These are phyloP conservation scores for Myotis davidii DNA, from an alignment of 2,113 vertebrate species.

Conservation along the genomic window DNA sequence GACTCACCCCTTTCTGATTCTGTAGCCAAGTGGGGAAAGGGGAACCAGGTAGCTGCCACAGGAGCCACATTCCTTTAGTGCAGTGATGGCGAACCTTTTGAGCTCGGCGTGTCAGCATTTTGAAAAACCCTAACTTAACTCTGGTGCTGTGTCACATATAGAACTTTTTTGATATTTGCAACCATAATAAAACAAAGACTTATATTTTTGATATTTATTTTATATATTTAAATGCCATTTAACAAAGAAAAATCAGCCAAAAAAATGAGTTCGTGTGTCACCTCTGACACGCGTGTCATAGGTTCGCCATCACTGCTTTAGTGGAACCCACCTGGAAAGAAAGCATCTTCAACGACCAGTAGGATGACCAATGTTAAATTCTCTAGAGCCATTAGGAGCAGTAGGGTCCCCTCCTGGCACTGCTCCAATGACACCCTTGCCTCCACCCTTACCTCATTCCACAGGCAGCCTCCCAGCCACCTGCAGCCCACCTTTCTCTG, in stretches of 20 bases:
- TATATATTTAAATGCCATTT: too few species aligned
- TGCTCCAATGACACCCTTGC: accelerated
- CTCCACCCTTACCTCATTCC: not conserved
- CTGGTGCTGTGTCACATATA: too few species aligned
- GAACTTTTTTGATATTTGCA: too few species aligned
- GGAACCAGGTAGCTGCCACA: not conserved
- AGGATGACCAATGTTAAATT: not conserved
- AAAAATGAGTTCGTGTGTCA: too few species aligned
- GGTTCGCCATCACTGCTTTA: not conserved
- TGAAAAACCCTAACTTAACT: too few species aligned
- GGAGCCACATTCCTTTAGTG: not conserved
- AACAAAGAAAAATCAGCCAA: too few species aligned
- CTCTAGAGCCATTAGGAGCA: not conserved
- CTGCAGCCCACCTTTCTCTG: not conserved
- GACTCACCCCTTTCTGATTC: not conserved
- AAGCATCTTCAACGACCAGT: not conserved
- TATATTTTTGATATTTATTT: too few species aligned
- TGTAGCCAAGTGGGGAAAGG: not conserved
- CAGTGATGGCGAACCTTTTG: too few species aligned
- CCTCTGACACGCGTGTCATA: too few species aligned
- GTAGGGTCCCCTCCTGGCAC: accelerated
- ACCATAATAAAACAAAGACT: too few species aligned
- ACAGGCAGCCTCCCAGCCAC: not conserved
- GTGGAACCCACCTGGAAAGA: not conserved
- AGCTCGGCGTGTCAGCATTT: too few species aligned